These are phyloP conservation scores for Caligus rogercresseyi DNA, from an alignment of 1,140 invertebrate species.

Conservation along the genomic window DNA sequence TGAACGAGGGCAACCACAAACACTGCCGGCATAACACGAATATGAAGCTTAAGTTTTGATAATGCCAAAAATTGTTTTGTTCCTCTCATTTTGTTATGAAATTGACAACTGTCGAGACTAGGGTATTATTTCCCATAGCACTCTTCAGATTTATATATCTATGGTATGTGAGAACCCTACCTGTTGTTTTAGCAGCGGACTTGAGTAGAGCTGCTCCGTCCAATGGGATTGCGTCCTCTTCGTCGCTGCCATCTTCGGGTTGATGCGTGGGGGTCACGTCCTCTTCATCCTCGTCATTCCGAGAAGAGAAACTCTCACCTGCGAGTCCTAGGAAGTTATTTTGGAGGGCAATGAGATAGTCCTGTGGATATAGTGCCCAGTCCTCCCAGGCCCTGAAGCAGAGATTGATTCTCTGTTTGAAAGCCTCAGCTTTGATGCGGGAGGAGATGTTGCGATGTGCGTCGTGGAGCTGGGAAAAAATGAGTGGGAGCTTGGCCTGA, in stretches of 20 bases:
- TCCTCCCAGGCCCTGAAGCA: slow-evolving; percentile 95
- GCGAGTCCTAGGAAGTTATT: slow-evolving; percentile 67
- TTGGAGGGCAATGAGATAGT: slow-evolving; percentile 73
- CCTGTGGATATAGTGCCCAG: slow-evolving; percentile 86
- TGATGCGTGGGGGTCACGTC: not conserved
- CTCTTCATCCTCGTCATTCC: not conserved
- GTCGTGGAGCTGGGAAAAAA: slow-evolving; percentile 65
- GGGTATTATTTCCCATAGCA: no score
- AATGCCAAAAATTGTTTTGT: no score
- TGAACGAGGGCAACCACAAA: no score
- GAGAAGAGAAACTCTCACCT: not conserved
- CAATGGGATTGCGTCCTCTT: slow-evolving; percentile 50
- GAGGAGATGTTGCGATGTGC: slow-evolving; percentile 61
- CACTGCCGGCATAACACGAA: no score
- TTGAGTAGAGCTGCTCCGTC: slow-evolving; percentile 60
- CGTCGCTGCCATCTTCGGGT: slow-evolving; percentile 5
- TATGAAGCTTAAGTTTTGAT: no score
- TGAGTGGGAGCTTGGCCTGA: slow-evolving; percentile 50
- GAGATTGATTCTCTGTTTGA: slow-evolving; percentile 81
- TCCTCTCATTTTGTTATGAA: no score
- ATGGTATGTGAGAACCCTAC: no score
- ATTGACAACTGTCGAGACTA: no score
- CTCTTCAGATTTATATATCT: no score
- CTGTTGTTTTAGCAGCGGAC: slow-evolving; percentile 22
- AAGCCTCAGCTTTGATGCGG: slow-evolving; percentile 82